Evolutionary conservation across 2,113 vertebrate species (phyloP), one percentile per base, ranked within the genome.

Genomic region (Callionymus lyra): DNA sequence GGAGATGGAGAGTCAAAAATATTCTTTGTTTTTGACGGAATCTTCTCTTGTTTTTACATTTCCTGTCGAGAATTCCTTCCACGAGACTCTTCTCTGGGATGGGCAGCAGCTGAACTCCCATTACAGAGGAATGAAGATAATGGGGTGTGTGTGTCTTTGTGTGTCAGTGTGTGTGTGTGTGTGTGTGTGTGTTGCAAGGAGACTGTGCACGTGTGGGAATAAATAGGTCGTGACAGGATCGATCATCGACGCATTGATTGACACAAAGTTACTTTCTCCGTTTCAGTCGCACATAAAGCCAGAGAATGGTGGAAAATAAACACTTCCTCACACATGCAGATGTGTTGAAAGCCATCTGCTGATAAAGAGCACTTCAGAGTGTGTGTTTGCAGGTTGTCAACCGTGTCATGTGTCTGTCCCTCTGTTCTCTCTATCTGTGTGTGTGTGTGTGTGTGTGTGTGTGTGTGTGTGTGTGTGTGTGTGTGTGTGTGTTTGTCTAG

Each of bases 321-420:
- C 35, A 37, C n/a, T 8, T 14, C 35, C 6, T 37, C 35, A 37
- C 72, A 73, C 70, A 63, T 63, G 72, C 55, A 66, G 33, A 76
- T 67, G 56, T 56, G 68, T 81, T 84, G 65, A 82, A 77, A 84
- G 60, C 69, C 78, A 84, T 79, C 81, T 83, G 80, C 69, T 70
- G 45, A 55, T 54, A 41, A 50, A 68, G 60, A 50, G 50, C 50
- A 60, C 74, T 74, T 81, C 61, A 69, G 42, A 45, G 55, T 57
- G 44, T 44, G 52, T 39, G 35, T 58, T 34, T 33, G n/a, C 18
- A 12, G 36, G 9, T 53, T 80, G 72, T 80, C 53, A 74, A 61
- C 48, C 47, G 50, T 64, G 70, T 75, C 74, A 69, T 70, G 56
- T 54, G 49, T 45, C 55, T 78, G 72, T 81, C 40, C 46, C 34